A percentile compares a stretch with the other conserved stretches of the same genome.
Conservation (phyloP, 2,888 invertebrate species). For the Tenthredo scrophulariae region DNA sequence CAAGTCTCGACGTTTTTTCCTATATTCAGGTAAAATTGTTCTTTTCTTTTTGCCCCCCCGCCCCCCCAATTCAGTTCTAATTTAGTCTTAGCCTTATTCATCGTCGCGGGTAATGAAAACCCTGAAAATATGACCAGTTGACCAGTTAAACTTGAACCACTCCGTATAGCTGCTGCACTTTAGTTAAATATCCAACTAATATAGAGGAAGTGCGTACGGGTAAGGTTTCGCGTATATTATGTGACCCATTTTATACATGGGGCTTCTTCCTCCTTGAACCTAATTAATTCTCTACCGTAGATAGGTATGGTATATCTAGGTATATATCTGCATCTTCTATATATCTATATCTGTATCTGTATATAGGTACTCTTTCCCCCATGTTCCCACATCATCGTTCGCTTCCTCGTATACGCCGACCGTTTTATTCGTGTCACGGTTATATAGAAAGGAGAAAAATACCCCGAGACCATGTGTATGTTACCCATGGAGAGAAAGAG, state of each 20-base stretch:
- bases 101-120: too few species aligned
- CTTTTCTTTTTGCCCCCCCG: too few species aligned
- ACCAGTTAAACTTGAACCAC: too few species aligned
- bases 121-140: too few species aligned
- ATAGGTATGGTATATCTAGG: neutral
- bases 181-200: neutral
- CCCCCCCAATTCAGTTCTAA: too few species aligned
- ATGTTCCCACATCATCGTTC: neutral
- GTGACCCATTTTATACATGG: constrained; percentile 5
- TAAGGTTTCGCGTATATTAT: constrained; percentile 25
- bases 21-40: neutral
- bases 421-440: neutral
- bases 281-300: constrained; percentile 33
- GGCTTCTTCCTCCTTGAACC: constrained; percentile 25
- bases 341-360: neutral
- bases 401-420: neutral
- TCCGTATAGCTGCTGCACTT: neutral
- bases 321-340: too few species aligned
- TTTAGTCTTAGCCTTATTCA: too few species aligned
- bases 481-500: neutral
- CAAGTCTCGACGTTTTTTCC: too few species aligned
- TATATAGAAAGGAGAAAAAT: neutral
- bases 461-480: neutral
- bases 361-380: neutral
- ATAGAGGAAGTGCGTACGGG: constrained; percentile 33